These are phyloP conservation scores for Fistularia tabacaria DNA, from an alignment of 2,797 vertebrate species.

Conservation along the genomic window DNA sequence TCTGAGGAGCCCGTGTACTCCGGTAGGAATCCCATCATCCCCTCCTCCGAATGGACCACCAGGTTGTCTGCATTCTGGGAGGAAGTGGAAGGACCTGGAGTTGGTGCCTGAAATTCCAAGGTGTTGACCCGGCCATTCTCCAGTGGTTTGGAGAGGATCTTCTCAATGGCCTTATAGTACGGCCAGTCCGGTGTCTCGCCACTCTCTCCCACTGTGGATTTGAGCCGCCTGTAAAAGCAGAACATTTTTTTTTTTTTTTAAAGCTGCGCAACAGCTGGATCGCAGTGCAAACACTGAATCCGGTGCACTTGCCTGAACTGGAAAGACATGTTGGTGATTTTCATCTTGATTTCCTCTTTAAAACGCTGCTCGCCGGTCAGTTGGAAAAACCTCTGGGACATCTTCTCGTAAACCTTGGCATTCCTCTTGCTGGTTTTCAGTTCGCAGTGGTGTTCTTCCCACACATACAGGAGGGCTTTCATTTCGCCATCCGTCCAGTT, in stretches of 20 bases:
- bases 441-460: constrained; percentile 95
- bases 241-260: constrained; percentile 10
- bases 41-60: constrained; percentile 79
- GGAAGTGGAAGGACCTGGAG: constrained; percentile 81
- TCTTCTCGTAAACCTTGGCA: constrained; percentile 98
- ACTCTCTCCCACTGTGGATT: constrained; percentile 82
- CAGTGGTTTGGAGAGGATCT: constrained; percentile 90
- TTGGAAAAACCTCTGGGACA: constrained; percentile 96
- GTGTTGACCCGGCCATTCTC: constrained; percentile 82
- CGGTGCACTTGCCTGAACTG: constrained; percentile 90
- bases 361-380: constrained; percentile 94
- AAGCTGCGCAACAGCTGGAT: not conserved
- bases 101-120: constrained; percentile 78
- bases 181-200: constrained; percentile 88
- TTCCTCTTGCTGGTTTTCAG: constrained; percentile 98
- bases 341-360: constrained; percentile 99
- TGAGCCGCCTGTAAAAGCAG: constrained; percentile 83
- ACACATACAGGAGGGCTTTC: constrained; percentile 94
- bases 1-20: constrained; percentile 91
- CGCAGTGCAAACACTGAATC: too few relatives aligned
- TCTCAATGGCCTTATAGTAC: constrained; percentile 93
- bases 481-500: constrained; percentile 99
- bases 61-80: constrained; percentile 80
- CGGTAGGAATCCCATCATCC: constrained; percentile 84
- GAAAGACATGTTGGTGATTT: constrained; percentile 99